Base-by-base conservation (phyloP, 1,140 invertebrate species). In the Bombus difficillimus region DNA sequence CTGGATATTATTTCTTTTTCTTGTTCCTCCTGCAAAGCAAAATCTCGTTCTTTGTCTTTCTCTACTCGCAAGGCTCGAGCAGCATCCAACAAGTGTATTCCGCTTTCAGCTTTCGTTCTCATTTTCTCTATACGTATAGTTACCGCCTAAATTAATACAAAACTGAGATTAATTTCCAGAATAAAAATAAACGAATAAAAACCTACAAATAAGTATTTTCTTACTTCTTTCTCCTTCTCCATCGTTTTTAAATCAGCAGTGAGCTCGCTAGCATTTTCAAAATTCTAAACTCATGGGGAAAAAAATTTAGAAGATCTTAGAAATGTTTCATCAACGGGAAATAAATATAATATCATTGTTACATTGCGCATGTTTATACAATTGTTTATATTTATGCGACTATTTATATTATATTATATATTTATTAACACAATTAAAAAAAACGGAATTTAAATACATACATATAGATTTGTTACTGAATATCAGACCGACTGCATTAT, bases 171-270 rank as follows among this genome's bases (percentile, higher is more conserved):
- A 25, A 2, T 12, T 18, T 3, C 0, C 12, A 28, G 8, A 10
- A 25, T 41, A 18, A 0, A 18, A 34, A 32, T 1, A n/a, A 25
- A 25, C 12, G 9, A n/a, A 6, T n/a, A 13, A 22, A 2, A 37
- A 62, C 28, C 9, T 13, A 15, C 22, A 57, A 41, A 66, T 69
- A 25, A 34, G 28, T 66, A 39, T 41, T 22, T 32, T 59, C 91
- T 90, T 92, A 96, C 96, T 92, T 98, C 97, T 93, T 97, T 97
- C 93, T 98, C 98, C 47, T 97, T 97, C 89, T 98, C 97, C 98
- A 98, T 98, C 62, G 98, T 97, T 91, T 97, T 96, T 18, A 98
- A 97, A 92, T 98, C 98, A 88, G 97, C 97, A 66, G 97, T 96
- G 62, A 97, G 95, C 94, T 97, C 97, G 28, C 95, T 93, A 1